Percentiles rank a stretch among this genome's conserved stretches.
phyloP scores from a whole-genome alignment of 2,113 vertebrate species.

The Pseudolaguvia tuberculata region DNA sequence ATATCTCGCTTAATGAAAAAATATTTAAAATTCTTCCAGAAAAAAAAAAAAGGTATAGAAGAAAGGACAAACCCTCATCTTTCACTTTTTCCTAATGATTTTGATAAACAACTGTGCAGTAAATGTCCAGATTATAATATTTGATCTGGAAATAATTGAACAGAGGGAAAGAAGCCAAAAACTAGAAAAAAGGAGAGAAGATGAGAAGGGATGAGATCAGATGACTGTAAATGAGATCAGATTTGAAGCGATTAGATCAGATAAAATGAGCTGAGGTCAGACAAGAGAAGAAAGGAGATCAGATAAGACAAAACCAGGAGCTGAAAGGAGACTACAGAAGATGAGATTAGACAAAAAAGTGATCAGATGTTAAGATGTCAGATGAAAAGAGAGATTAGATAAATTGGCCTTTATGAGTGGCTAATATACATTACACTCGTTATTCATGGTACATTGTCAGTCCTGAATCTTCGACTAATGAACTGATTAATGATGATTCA shows the following conservation, averaged over 20 bases:
- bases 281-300: no score
- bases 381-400: constrained; percentile 45
- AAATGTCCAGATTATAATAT: not conserved
- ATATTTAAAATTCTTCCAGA: not conserved
- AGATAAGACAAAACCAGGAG: no score
- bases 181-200: no score
- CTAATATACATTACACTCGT: constrained; percentile 11
- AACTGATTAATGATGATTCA: not conserved
- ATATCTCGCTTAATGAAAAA: no score
- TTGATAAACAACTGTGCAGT: not conserved
- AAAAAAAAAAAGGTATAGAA: not conserved
- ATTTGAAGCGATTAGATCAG: no score
- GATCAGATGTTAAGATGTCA: constrained; percentile 19
- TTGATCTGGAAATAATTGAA: not conserved
- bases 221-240: no score
- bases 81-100: no score
- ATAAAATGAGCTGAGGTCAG: no score
- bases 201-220: no score
- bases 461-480: not conserved
- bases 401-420: constrained; percentile 1
- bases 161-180: not conserved
- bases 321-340: no score
- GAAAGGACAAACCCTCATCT: not conserved
- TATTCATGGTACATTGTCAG: constrained; percentile 19
- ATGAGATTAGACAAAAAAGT: no score